Evolutionary conservation across 2,797 vertebrate genomes (phyloP), one percentile per base, ranked within the genome.

Genomic region (Parauchenoglanis ngamensis): DNA sequence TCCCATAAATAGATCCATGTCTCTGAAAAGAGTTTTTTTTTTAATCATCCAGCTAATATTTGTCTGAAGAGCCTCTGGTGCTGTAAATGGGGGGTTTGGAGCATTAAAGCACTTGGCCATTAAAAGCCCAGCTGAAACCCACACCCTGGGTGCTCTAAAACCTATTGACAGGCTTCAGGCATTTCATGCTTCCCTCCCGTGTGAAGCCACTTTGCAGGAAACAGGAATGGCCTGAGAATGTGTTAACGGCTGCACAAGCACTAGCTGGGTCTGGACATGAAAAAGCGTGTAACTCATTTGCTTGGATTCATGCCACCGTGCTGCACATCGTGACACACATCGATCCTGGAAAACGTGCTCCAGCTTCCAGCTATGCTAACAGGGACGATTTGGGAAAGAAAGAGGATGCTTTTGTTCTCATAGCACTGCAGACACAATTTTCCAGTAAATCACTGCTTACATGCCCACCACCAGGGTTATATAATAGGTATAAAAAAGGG

Each of bases 141-240:
- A 52, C 85, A 72, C 17, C 6, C 72, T 73, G 72, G 61, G 40
- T 54, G 59, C 73, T 31, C 75, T 85, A 81, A 85, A 88, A 80
- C 76, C n/a, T 57, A 63, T 46, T 76, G 77, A 87, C 77, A 88
- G 59, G 54, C 68, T 75, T 61, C 40, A 90, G 57, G 65, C 85
- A 56, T 87, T 83, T 44, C 83, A 77, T 12, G 46, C 44, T 79
- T 56, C 56, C 23, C 19, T 86, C 65, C 75, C 67, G 68, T 63
- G 61, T 63, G 70, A 86, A 73, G 59, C 77, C n/a, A 56, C 63
- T 25, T 63, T 67, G 23, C 54, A 59, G 83, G 31, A 84, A 68
- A 68, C n/a, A 68, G n/a, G 35, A 72, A 23, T 5, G 68, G 25
- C 25, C 35, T 5, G 28, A 78, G 61, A 63, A 83, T 4, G 87